Percentiles rank a stretch among this genome's conserved stretches.
phyloP scores from a whole-genome alignment of 2,113 vertebrate genomes.

The Prionailurus viverrinus region DNA sequence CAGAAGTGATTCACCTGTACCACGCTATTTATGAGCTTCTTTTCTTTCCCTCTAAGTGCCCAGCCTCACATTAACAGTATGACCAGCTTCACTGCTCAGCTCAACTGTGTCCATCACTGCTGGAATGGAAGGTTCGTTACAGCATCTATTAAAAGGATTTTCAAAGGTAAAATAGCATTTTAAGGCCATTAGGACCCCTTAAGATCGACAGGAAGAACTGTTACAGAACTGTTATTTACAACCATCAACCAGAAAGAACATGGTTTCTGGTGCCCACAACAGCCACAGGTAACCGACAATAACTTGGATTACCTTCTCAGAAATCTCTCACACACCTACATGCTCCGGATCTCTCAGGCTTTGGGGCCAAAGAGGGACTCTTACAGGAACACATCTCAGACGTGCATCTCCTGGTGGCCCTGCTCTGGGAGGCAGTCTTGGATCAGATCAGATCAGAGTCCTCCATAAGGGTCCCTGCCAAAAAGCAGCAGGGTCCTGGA shows the following conservation, averaged over 20 bases:
- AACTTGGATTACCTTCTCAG: not conserved
- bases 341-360: not conserved
- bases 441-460: not conserved
- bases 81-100: not conserved
- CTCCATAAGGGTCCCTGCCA: not conserved
- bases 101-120: not conserved
- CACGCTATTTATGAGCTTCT: constrained; percentile 42
- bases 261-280: not conserved
- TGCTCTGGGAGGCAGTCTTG: accelerated
- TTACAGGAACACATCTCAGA: not conserved
- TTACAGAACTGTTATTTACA: constrained; percentile 27
- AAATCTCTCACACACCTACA: not conserved
- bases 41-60: not conserved
- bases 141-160: constrained; percentile 55
- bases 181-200: not conserved
- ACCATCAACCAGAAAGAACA: not conserved
- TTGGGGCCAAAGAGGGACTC: not conserved
- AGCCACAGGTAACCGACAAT: not conserved
- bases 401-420: accelerated
- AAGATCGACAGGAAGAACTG: constrained; percentile 31
- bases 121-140: constrained; percentile 56
- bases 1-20: not conserved
- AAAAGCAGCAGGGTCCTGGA: not conserved
- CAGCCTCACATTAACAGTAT: constrained; percentile 3
- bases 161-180: not conserved